Base-by-base conservation (phyloP, 2,888 invertebrate species). In the Amaurobius ferox region DNA sequence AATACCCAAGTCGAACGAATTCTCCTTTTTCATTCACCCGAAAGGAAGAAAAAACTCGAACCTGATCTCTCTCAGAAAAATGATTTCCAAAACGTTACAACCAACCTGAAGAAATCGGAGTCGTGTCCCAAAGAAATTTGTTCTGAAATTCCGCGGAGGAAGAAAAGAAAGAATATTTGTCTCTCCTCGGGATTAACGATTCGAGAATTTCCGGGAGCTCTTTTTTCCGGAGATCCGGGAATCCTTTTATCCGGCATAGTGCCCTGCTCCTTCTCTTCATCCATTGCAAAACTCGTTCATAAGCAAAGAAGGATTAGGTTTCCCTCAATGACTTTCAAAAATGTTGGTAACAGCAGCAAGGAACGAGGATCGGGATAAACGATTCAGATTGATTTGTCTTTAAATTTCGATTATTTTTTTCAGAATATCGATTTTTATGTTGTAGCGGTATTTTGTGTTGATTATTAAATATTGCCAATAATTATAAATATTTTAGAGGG, bases 241-340 rank as follows among this genome's bases (percentile, higher is more conserved):
- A 55, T 55, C 55, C 55, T 55, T 55, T 55, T 55, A 55, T 55
- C 55, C 55, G 55, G 55, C 55, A 23, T 23, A 23, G 55, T 23
- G 19, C 23, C 55, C 55, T 19, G 23, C 35, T 23, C 55, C 23
- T 55, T 55, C 23, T 16, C 23, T 23, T 55, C 55, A 23, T 55
- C 55, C 23, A 23, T 55, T 55, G 55, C 23, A 23, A 55, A 19
- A 55, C 55, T 55, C 55, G 23, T 55, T 55, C 55, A 55, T 55
- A 55, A 55, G 55, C 55, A 55, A 55, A 55, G 55, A 55, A 55
- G 55, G 55, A 55, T 55, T 55, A 55, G 23, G 55, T 23, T 55
- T 55, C 23, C 23, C 55, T 55, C 55, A 6, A 23, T 1, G 55
- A 55, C 19, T 6, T 19, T 11, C 23, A 5, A 44, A 3, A 55